Percentiles rank a stretch among this genome's conserved stretches.
These are phyloP conservation scores for Drosophila demipolita DNA, from an alignment of 2,888 invertebrate species.

Conservation along the genomic window DNA sequence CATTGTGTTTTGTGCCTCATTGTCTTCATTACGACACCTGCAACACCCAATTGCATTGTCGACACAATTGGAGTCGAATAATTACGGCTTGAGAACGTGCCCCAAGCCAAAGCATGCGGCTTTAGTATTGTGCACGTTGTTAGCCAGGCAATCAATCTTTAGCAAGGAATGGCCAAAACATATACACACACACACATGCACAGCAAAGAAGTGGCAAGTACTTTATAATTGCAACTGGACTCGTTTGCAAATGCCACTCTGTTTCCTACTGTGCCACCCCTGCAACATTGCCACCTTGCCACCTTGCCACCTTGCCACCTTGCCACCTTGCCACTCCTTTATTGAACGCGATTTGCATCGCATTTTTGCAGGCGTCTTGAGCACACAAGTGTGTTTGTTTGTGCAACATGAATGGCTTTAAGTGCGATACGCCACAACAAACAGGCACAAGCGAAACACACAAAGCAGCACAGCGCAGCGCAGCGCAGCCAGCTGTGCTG, in stretches of 20 bases:
- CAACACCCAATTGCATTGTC: conserved; percentile 3
- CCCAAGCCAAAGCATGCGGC: conserved; percentile 15
- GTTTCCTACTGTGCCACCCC: neutral
- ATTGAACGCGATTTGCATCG: conserved; percentile 35
- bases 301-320: neutral
- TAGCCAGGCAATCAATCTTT: conserved; percentile 61
- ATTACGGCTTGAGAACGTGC: conserved; percentile 36
- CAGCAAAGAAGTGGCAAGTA: conserved; percentile 11
- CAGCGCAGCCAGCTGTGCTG: conserved; percentile 12
- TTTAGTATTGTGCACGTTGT: conserved; percentile 27
- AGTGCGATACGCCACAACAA: conserved; percentile 64
- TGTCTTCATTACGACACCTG: conserved; percentile 35
- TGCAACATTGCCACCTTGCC: neutral
- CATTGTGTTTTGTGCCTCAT: conserved; percentile 30
- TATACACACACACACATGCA: neutral
- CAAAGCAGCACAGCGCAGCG: conserved; percentile 34
- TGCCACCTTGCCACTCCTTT: conserved; percentile 11
- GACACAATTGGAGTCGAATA: conserved; percentile 13
- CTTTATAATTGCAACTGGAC: conserved; percentile 31
- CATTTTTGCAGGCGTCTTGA: conserved; percentile 59
- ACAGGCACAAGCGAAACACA: conserved; percentile 51
- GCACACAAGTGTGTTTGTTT: conserved; percentile 66
- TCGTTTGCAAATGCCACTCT: conserved; percentile 4
- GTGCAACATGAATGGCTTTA: conserved; percentile 75
- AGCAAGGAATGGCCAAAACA: conserved; percentile 45